Evolutionary conservation across 2,888 invertebrate genomes (phyloP).

Genomic region (Dryococelus australis): DNA sequence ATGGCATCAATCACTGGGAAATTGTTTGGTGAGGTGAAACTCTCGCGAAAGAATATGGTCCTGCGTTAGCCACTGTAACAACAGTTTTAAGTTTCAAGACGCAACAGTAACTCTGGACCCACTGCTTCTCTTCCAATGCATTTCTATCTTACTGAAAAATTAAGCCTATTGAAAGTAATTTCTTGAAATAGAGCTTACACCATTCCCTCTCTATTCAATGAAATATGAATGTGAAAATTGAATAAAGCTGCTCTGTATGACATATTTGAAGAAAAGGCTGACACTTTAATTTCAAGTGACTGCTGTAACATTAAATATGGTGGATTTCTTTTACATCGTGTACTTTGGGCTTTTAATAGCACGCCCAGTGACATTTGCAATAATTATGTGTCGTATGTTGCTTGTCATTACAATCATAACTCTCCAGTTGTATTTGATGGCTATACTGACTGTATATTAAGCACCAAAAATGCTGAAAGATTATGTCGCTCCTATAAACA

Average conservation of each 20-base stretch:
- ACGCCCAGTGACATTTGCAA: background rate
- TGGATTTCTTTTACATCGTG: background rate
- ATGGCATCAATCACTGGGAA: too few relatives aligned
- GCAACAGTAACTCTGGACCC: too few relatives aligned
- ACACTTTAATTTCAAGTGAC: background rate
- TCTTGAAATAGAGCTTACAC: conserved; percentile 21
- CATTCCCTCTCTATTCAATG: background rate
- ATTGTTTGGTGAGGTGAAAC: too few relatives aligned
- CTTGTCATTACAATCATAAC: background rate
- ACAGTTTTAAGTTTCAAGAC: too few relatives aligned
- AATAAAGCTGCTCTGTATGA: conserved; percentile 19
- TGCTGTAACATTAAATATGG: background rate
- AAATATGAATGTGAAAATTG: background rate
- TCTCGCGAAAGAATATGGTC: too few relatives aligned
- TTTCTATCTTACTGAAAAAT: too few relatives aligned
- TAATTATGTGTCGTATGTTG: background rate
- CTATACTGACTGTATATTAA: background rate
- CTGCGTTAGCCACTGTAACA: too few relatives aligned
- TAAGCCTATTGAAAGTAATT: background rate
- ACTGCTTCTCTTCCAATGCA: too few relatives aligned
- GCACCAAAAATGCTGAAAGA: background rate
- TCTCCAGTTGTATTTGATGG: too few relatives aligned
- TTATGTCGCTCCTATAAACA: background rate
- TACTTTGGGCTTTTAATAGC: background rate
- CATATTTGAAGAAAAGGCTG: background rate